A percentile compares a stretch with the other conserved stretches of the same genome.
Conservation (phyloP, 1,140 invertebrate species). For the Drosophila leontia region DNA sequence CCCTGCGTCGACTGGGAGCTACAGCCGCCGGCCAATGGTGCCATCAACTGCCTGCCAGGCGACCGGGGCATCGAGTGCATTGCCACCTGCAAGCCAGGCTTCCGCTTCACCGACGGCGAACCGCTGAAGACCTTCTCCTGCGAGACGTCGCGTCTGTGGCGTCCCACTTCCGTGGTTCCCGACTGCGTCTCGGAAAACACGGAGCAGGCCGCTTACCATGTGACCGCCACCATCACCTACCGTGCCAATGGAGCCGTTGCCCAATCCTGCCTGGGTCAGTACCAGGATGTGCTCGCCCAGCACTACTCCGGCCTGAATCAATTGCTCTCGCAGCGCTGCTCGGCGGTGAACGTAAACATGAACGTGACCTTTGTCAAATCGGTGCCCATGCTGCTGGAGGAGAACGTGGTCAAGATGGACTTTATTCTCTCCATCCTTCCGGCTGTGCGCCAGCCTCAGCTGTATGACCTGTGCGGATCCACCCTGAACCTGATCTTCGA, state of each 20-base stretch:
- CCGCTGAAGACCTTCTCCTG: slow-evolving; percentile 94
- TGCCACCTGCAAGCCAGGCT: slow-evolving; percentile 96
- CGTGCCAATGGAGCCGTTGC: slow-evolving; percentile 95
- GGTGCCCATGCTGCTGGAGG: slow-evolving; percentile 90
- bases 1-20: slow-evolving; percentile 98
- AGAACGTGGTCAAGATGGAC: slow-evolving; percentile 95
- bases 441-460: slow-evolving; percentile 92
- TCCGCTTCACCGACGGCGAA: slow-evolving; percentile 95
- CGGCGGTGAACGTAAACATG: slow-evolving; percentile 97
- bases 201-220: slow-evolving; percentile 96
- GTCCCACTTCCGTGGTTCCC: slow-evolving; percentile 93
- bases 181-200: slow-evolving; percentile 97
- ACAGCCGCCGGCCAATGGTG: slow-evolving; percentile 94
- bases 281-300: slow-evolving; percentile 92
- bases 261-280: slow-evolving; percentile 92
- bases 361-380: slow-evolving; percentile 95
- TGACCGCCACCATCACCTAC: slow-evolving; percentile 95
- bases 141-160: slow-evolving; percentile 91
- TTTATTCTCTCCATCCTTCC: slow-evolving; percentile 95
- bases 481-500: slow-evolving; percentile 97
- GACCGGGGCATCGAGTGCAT: slow-evolving; percentile 93
- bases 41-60: slow-evolving; percentile 93
- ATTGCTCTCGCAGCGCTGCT: slow-evolving; percentile 95
- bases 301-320: slow-evolving; percentile 93
- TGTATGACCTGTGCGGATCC: slow-evolving; percentile 97